phyloP scores from a whole-genome alignment of 2,113 vertebrate genomes.

The Ictalurus furcatus region DNA sequence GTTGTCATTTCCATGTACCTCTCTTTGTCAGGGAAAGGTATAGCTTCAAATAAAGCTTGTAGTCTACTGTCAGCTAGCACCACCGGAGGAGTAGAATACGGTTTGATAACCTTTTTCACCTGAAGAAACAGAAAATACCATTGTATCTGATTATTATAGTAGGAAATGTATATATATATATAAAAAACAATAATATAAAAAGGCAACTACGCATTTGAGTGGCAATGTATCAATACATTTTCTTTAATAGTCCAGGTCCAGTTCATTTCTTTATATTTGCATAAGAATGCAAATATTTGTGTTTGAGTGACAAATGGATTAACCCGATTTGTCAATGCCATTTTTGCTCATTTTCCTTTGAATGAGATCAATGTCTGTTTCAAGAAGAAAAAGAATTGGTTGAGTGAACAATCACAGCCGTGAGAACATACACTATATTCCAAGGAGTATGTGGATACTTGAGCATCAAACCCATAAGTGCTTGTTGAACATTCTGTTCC shows the following conservation, averaged over 20 bases:
- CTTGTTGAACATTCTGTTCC: background rate
- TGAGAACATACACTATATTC: background rate
- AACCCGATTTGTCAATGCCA: background rate
- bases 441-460: background rate
- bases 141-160: background rate
- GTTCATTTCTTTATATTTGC: background rate
- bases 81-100: conserved; percentile 57
- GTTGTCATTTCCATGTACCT: conserved; percentile 65
- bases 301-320: background rate
- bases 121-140: conserved; percentile 39
- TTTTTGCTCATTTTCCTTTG: background rate
- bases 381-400: background rate
- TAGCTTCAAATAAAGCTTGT: conserved; percentile 69
- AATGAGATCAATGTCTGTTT: background rate
- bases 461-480: background rate
- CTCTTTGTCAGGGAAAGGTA: conserved; percentile 78
- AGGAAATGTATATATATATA: background rate
- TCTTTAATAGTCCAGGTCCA: background rate
- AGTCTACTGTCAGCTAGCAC: conserved; percentile 53
- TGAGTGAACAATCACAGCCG: background rate
- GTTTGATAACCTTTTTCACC: conserved; percentile 57
- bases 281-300: background rate
- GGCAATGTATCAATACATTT: background rate
- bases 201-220: background rate
- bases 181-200: background rate